phyloP scores from a whole-genome alignment of 2,797 vertebrate genomes.

The Eulemur coronatus region DNA sequence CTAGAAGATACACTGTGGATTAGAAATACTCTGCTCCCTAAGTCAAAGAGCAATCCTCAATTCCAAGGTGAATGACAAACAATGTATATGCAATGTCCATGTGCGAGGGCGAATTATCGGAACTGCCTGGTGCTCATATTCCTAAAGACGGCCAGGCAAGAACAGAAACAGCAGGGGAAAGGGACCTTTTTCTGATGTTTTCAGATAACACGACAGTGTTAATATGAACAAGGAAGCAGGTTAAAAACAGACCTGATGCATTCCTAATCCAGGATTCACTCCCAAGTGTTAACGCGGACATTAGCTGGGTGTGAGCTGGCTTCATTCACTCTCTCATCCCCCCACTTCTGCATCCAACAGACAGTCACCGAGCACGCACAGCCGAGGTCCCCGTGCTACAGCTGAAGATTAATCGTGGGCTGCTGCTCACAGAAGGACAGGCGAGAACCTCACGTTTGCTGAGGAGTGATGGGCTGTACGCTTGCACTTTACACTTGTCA shows the following conservation, averaged over 20 bases:
- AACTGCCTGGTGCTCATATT: neutral
- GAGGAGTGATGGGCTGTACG: too few species aligned
- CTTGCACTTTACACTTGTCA: too few species aligned
- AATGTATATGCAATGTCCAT: neutral
- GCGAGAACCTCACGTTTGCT: accelerated
- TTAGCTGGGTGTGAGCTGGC: neutral
- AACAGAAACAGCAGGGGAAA: neutral
- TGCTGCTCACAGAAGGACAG: accelerated
- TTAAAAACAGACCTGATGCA: neutral
- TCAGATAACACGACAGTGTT: neutral
- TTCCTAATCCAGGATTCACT: neutral
- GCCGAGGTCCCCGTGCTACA: accelerated
- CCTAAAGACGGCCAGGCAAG: neutral
- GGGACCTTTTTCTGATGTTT: neutral
- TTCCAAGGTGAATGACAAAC: neutral
- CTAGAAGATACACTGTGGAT: neutral
- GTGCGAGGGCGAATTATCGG: accelerated
- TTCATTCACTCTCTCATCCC: neutral
- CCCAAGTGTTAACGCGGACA: neutral
- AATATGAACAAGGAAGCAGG: neutral
- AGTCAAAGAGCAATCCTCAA: neutral
- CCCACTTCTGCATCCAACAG: neutral
- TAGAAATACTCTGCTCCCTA: neutral
- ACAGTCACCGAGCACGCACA: neutral
- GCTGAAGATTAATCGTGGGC: neutral